Evolutionary conservation across 2,797 vertebrate species (phyloP).

Genomic region (Stomatorhinus walkeri): DNA sequence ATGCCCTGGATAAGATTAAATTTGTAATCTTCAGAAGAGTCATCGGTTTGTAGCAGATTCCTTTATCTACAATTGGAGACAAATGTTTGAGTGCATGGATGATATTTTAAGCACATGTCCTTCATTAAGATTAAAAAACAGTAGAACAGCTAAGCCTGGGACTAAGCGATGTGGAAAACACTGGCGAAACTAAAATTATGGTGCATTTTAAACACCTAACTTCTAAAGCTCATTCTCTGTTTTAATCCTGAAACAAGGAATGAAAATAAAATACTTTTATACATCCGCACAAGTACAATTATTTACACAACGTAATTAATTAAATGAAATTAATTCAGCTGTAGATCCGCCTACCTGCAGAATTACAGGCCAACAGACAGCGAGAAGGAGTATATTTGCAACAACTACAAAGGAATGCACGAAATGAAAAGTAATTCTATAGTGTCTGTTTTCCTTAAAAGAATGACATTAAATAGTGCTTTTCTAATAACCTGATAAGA

Average conservation of each 20-base stretch:
- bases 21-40: neutral
- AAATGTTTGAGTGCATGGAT: conserved; percentile 31
- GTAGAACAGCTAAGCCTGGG: conserved; percentile 17
- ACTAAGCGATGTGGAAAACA: neutral
- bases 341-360: neutral
- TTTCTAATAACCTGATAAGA: neutral
- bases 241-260: neutral
- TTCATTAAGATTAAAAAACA: conserved; percentile 36
- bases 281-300: neutral
- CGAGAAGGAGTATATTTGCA: neutral
- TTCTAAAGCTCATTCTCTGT: neutral
- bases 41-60: conserved; percentile 17
- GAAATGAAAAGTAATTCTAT: neutral
- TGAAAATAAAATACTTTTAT: neutral
- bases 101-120: conserved; percentile 62
- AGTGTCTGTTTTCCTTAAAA: neutral
- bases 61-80: conserved; percentile 36
- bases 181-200: neutral
- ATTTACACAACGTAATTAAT: neutral
- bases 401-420: neutral
- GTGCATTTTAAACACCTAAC: neutral
- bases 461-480: neutral
- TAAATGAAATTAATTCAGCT: neutral
- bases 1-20: neutral
- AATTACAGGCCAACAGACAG: neutral